These are phyloP conservation scores for Takifugu flavidus DNA, from an alignment of 2,113 vertebrate genomes.

Conservation along the genomic window DNA sequence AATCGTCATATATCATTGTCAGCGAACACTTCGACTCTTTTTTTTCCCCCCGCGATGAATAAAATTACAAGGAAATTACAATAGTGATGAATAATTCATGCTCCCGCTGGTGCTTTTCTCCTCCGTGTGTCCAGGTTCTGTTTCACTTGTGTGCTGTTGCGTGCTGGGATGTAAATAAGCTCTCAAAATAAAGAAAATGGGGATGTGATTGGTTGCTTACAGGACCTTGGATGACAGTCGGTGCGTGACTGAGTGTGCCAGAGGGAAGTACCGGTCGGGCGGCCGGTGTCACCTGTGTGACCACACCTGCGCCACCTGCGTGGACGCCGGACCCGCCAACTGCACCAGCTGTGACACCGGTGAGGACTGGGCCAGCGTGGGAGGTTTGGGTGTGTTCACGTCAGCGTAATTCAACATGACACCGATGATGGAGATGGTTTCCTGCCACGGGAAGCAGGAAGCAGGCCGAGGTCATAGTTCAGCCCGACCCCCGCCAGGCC, in stretches of 20 bases:
- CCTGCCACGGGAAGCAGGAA: neutral
- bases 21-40: neutral
- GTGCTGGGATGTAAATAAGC: constrained; percentile 24
- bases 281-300: constrained; percentile 85
- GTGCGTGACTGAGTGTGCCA: constrained; percentile 78
- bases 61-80: neutral
- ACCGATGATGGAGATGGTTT: too few relatives aligned
- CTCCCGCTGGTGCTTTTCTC: neutral
- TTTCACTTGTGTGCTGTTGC: constrained; percentile 6
- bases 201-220: constrained; percentile 13
- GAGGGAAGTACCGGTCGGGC: constrained; percentile 77
- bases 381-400: neutral
- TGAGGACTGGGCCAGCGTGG: constrained; percentile 49
- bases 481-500: too few relatives aligned
- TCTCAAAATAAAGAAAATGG: neutral
- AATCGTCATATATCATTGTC: too few relatives aligned
- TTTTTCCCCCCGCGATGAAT: neutral
- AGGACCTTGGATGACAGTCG: constrained; percentile 81
- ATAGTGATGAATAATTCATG: neutral
- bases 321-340: constrained; percentile 77
- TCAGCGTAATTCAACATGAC: neutral
- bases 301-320: constrained; percentile 83
- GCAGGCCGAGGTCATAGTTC: neutral
- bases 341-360: constrained; percentile 85
- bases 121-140: constrained; percentile 12